These are phyloP conservation scores for Orussus abietinus DNA, from an alignment of 1,140 invertebrate genomes.

Conservation along the genomic window DNA sequence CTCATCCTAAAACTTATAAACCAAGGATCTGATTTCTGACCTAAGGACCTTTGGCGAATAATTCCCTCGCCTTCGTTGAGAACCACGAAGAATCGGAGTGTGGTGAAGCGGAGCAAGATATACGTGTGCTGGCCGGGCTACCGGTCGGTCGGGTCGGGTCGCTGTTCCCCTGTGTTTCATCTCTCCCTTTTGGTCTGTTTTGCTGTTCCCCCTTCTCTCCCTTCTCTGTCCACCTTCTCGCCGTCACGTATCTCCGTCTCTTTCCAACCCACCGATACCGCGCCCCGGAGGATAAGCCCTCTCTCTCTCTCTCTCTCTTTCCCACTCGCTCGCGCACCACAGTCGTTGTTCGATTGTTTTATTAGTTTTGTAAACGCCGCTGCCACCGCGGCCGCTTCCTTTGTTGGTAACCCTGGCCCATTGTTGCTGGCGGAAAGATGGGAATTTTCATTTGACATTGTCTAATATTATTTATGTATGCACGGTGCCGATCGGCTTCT, in stretches of 20 bases:
- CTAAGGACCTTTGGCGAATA: too few species aligned
- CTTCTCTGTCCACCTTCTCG: conserved; percentile 9
- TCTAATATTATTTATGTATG: conserved; percentile 44
- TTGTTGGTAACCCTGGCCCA: conserved; percentile 35
- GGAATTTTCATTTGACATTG: conserved; percentile 44
- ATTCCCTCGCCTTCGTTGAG: conserved; percentile 41
- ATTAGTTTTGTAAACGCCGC: conserved; percentile 43
- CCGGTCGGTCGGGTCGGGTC: conserved; percentile 48
- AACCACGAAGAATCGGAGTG: conserved; percentile 39
- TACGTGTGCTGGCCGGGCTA: conserved; percentile 38
- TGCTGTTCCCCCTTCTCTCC: conserved; percentile 16
- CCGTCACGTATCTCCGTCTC: conserved; percentile 9
- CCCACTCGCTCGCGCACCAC: conserved; percentile 24
- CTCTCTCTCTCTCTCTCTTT: conserved; percentile 14
- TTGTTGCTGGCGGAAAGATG: conserved; percentile 37
- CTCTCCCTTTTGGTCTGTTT: conserved; percentile 38
- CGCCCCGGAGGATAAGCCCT: too few species aligned
- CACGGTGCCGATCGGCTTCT: conserved; percentile 16
- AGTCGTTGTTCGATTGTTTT: conserved; percentile 42
- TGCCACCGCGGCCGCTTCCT: conserved; percentile 34
- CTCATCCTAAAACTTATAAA: too few species aligned
- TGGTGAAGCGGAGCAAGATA: conserved; percentile 42
- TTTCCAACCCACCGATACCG: too few species aligned
- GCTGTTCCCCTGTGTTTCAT: conserved; percentile 39
- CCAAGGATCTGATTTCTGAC: too few species aligned